Conservation (phyloP, 2,113 vertebrate genomes). For the Oriolus oriolus region DNA sequence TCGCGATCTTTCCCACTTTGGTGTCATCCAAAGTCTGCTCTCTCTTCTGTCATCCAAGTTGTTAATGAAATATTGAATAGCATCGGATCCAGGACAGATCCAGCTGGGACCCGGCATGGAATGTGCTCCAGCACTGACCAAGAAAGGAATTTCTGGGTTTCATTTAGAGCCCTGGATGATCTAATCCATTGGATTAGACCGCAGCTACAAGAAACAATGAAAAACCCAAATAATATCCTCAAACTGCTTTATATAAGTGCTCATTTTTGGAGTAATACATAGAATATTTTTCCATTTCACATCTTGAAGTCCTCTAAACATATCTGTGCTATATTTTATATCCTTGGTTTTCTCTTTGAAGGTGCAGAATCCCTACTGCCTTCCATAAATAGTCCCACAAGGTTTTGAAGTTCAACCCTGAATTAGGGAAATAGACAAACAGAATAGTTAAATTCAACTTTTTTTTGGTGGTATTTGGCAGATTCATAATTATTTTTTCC, state of each 20-base stretch:
- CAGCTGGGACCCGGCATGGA: background rate
- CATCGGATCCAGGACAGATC: background rate
- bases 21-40: constrained; percentile 47
- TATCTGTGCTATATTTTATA: background rate
- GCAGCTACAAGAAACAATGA: background rate
- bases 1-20: background rate
- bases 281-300: background rate
- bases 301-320: background rate
- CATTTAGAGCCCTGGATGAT: constrained; percentile 31
- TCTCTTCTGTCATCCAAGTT: constrained; percentile 34
- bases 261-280: background rate
- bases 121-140: constrained; percentile 5
- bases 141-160: constrained; percentile 32
- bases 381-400: background rate
- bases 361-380: background rate
- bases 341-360: background rate
- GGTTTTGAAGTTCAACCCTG: background rate
- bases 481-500: background rate
- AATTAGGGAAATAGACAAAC: background rate
- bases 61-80: constrained; percentile 52
- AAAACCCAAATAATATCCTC: background rate
- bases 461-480: background rate
- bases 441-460: background rate
- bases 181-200: constrained; percentile 10
- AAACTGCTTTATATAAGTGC: background rate